Base-by-base conservation (phyloP, 2,797 vertebrate genomes). In the Hydrolagus colliei region DNA sequence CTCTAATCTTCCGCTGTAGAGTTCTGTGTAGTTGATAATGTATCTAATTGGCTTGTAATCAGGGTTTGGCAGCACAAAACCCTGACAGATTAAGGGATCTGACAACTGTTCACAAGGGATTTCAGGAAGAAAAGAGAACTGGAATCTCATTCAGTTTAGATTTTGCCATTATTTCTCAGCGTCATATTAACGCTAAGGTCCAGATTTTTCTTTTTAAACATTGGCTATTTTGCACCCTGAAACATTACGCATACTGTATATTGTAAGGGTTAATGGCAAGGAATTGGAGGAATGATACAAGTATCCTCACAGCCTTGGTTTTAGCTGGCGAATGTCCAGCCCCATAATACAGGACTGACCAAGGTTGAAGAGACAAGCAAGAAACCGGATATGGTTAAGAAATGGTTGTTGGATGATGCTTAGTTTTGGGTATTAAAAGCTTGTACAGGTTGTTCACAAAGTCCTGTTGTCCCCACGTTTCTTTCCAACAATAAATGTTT, bases 11-110 rank as follows among this genome's bases (percentile, higher is more conserved):
- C 91, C 93, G 95, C 94, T 94, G 91, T 91, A 88, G 63, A 86
- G 76, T 91, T 89, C 90, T 86, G 86, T 92, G 91, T 90, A 85
- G 91, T 91, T 93, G 91, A 91, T 92, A 94, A 93, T 92, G 91
- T 93, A 91, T 94, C 94, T 96, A 97, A 97, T 93, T 95, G 95
- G 96, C 94, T 95, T 93, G 93, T 96, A 96, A 96, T 96, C 93
- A 95, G 91, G 93, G 93, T 93, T 88, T 92, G 91, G 90, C 88
- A 91, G 71, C 91, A 92, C 88, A 90, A 92, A 92, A 91, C 7
- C 88, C 89, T 85, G 90, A 91, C 91, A 93, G 90, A 82, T 88
- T 84, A 86, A 87, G 92, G 85, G 35, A 89, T 87, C 85, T 87
- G 88, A 86, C 67, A 86, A 89, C 88, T 86, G 86, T 77, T 88